These are phyloP conservation scores for Atethmia centrago DNA, from an alignment of 2,888 invertebrate genomes.

Conservation along the genomic window DNA sequence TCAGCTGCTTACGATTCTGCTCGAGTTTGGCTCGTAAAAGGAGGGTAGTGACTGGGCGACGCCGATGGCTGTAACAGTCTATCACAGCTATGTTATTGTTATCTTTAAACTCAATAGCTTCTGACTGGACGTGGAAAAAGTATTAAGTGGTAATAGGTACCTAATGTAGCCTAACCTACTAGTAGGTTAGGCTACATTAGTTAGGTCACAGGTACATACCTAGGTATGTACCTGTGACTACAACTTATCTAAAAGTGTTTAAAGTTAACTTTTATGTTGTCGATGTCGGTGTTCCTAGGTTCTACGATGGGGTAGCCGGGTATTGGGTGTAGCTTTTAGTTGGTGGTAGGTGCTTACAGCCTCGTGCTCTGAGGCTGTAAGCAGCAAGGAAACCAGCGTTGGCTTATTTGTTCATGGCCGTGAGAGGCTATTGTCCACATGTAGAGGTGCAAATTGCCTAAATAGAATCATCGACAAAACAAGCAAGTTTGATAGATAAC, in stretches of 20 bases:
- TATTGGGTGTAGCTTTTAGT: too few relatives aligned
- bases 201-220: too few relatives aligned
- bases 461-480: background rate
- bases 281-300: background rate
- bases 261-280: background rate
- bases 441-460: background rate
- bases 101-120: constrained; percentile 43
- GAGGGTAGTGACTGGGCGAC: constrained; percentile 50
- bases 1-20: constrained; percentile 46
- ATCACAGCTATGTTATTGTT: constrained; percentile 28
- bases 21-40: constrained; percentile 42
- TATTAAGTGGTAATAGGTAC: constrained; percentile 12
- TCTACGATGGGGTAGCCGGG: background rate
- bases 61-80: constrained; percentile 8
- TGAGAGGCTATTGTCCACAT: background rate
- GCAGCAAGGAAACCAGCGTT: background rate
- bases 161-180: too few relatives aligned
- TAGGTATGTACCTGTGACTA: background rate
- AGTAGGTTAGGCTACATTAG: too few relatives aligned
- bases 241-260: background rate
- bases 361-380: background rate
- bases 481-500: background rate
- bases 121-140: constrained; percentile 26
- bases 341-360: too few relatives aligned
- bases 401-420: background rate